Percentiles rank a stretch among this genome's conserved stretches.
These are phyloP conservation scores for Neodiprion pinetum DNA, from an alignment of 1,140 invertebrate species.

Conservation along the genomic window DNA sequence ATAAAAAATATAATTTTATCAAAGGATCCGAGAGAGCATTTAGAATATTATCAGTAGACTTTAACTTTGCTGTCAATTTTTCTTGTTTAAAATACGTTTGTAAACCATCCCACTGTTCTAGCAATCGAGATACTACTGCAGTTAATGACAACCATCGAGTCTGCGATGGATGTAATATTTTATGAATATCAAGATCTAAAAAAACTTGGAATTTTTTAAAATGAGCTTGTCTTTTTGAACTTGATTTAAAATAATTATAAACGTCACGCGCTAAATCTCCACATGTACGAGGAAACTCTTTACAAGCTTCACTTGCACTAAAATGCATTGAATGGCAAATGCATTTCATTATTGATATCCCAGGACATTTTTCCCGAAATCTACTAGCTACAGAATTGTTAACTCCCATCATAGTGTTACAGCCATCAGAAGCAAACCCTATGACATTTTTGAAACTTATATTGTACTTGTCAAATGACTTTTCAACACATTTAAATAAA, in stretches of 20 bases:
- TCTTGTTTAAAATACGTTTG: constrained; percentile 24
- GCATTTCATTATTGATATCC: constrained; percentile 22
- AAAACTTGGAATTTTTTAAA: constrained; percentile 34
- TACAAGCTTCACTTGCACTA: constrained; percentile 27
- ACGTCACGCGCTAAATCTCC: constrained; percentile 45
- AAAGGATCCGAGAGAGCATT: constrained; percentile 25
- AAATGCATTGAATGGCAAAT: constrained; percentile 29
- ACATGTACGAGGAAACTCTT: constrained; percentile 37
- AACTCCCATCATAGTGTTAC: constrained; percentile 49
- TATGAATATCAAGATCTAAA: constrained; percentile 27
- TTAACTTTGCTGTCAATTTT: constrained; percentile 20
- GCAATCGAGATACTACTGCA: constrained; percentile 25
- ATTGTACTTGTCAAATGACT: constrained; percentile 32
- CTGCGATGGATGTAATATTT: constrained; percentile 26
- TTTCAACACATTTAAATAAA: constrained; percentile 27
- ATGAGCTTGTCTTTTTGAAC: constrained; percentile 41
- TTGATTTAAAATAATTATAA: constrained; percentile 44
- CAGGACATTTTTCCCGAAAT: constrained; percentile 10
- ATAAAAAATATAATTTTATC: constrained; percentile 27
- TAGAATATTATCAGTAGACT: constrained; percentile 25
- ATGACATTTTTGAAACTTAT: constrained; percentile 49
- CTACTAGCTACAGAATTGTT: constrained; percentile 44
- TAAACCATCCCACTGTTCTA: constrained; percentile 32
- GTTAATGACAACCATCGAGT: constrained; percentile 33
- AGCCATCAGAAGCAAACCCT: constrained; percentile 53